Percentiles rank a stretch among this genome's conserved stretches.
These are phyloP conservation scores for Lepisosteus oculatus DNA, from an alignment of 2,113 vertebrate species.

Conservation along the genomic window DNA sequence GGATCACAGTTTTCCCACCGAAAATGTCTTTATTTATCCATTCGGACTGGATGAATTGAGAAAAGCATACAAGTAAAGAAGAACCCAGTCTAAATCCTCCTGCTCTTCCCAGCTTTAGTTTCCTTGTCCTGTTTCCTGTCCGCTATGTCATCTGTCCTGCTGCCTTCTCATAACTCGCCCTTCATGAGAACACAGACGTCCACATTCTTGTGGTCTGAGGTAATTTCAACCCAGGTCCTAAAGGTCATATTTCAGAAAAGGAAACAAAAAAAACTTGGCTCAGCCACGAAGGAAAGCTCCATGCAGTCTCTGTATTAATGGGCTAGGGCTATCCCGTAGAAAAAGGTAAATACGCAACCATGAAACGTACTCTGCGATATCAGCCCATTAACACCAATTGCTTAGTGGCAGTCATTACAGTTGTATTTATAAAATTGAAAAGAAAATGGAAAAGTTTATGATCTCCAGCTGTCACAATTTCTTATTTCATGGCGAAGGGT, in stretches of 20 bases:
- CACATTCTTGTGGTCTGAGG: background rate
- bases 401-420: background rate
- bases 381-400: background rate
- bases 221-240: background rate
- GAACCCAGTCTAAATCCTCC: background rate
- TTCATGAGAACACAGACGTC: background rate
- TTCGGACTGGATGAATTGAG: background rate
- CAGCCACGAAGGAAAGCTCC: background rate
- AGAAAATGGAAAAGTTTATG: background rate
- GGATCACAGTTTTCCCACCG: background rate
- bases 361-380: background rate
- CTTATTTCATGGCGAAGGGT: background rate
- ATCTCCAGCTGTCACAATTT: slow-evolving; percentile 4
- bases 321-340: background rate
- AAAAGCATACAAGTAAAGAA: slow-evolving; percentile 7
- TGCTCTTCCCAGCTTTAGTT: background rate
- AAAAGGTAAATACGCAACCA: background rate
- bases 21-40: too few species aligned
- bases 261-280: background rate
- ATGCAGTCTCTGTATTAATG: background rate
- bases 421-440: background rate
- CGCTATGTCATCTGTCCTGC: background rate
- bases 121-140: background rate
- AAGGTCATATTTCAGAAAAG: slow-evolving; percentile 3
- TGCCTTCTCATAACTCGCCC: background rate